A percentile compares a stretch with the other conserved stretches of the same genome.
Conservation (phyloP, 2,888 invertebrate species). For the Melipona bicolor region DNA sequence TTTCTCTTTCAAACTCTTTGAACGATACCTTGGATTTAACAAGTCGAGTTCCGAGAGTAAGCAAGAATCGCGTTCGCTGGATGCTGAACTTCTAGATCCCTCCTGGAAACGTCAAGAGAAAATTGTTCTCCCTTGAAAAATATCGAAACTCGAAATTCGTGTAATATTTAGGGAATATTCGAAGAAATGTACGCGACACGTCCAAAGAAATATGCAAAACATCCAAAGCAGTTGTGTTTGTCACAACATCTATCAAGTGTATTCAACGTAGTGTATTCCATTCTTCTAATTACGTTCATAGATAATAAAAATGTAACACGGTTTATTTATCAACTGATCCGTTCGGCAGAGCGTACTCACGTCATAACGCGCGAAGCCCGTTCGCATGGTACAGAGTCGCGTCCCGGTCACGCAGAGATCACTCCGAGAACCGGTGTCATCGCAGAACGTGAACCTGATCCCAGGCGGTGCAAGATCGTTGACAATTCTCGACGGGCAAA, state of each 20-base stretch:
- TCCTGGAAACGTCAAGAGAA: slow-evolving; percentile 54
- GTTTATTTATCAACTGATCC: not conserved
- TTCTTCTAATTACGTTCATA: no score
- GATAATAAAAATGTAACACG: no score
- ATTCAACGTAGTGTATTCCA: no score
- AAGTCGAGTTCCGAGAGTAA: slow-evolving; percentile 71
- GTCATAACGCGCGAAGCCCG: slow-evolving; percentile 70
- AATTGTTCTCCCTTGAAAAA: no score
- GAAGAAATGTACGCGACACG: no score
- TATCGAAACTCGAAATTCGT: no score
- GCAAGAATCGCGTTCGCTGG: slow-evolving; percentile 70
- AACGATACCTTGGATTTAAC: slow-evolving; percentile 60
- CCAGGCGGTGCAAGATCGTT: slow-evolving; percentile 23
- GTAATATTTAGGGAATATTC: no score
- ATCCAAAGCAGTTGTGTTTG: no score
- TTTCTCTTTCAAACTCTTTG: not conserved
- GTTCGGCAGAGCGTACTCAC: slow-evolving; percentile 65
- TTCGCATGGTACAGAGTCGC: slow-evolving; percentile 76
- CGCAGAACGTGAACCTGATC: slow-evolving; percentile 19
- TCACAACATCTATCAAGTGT: no score
- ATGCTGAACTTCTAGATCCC: slow-evolving; percentile 66
- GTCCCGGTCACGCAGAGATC: slow-evolving; percentile 47
- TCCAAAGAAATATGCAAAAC: no score
- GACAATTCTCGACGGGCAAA: slow-evolving; percentile 57
- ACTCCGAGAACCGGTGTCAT: slow-evolving; percentile 53